These are phyloP conservation scores for Typhlichthys subterraneus DNA, from an alignment of 2,797 vertebrate species.

Conservation along the genomic window DNA sequence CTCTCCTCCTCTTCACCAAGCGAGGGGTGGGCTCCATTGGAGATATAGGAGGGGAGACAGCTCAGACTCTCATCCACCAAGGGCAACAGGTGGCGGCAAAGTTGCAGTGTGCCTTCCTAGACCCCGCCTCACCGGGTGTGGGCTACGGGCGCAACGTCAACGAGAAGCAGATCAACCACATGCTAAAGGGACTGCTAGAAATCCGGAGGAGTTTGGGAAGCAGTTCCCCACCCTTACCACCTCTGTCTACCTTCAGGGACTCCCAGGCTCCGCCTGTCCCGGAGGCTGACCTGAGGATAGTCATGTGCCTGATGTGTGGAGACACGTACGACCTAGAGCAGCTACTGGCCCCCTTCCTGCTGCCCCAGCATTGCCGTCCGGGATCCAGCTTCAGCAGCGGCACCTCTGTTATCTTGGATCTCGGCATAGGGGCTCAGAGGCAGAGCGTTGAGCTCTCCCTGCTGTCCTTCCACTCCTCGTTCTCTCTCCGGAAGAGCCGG, in stretches of 20 bases:
- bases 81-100: conserved; percentile 91
- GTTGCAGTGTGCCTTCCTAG: conserved; percentile 89
- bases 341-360: conserved; percentile 87
- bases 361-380: conserved; percentile 85
- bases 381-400: conserved; percentile 75
- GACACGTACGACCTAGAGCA: conserved; percentile 89
- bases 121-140: conserved; percentile 89
- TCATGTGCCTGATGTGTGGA: conserved; percentile 95
- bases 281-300: conserved; percentile 88
- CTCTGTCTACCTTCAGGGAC: conserved; percentile 82
- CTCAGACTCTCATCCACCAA: conserved; percentile 91
- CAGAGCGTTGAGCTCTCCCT: conserved; percentile 87
- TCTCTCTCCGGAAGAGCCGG: conserved; percentile 89
- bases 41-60: conserved; percentile 89
- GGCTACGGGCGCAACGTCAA: conserved; percentile 91
- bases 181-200: conserved; percentile 88
- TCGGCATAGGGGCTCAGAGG: conserved; percentile 82
- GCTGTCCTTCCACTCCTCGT: conserved; percentile 93
- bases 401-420: conserved; percentile 86
- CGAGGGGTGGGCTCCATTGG: conserved; percentile 84
- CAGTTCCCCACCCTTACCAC: conserved; percentile 74
- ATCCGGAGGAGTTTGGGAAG: conserved; percentile 83
- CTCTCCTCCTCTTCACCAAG: conserved; percentile 90
- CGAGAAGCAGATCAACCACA: conserved; percentile 91
- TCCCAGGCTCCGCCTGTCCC: conserved; percentile 72